Conservation (phyloP, 2,797 vertebrate genomes). For the Capromys pilorides region DNA sequence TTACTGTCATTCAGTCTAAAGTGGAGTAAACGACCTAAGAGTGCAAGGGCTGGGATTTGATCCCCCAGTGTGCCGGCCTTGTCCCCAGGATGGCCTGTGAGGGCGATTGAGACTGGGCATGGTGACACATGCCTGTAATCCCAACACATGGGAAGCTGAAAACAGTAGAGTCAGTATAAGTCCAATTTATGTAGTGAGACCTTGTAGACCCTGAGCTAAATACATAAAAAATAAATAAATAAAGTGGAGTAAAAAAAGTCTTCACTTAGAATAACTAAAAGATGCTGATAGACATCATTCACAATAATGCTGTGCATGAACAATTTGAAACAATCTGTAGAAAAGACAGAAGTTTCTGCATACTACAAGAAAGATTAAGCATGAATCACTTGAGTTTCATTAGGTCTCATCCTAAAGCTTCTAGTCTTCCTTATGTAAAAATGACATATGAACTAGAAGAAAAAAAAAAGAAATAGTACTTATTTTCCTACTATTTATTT, state of each 20-base stretch:
- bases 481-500: slow-evolving; percentile 45
- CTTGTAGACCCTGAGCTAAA: too few relatives aligned
- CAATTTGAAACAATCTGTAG: background rate
- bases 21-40: background rate
- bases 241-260: background rate
- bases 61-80: too few relatives aligned
- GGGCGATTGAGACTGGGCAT: too few relatives aligned
- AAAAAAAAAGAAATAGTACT: background rate
- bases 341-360: background rate
- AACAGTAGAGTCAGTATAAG: too few relatives aligned
- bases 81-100: too few relatives aligned
- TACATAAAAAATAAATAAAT: too few relatives aligned
- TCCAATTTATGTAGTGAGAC: too few relatives aligned
- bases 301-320: background rate
- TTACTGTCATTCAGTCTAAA: background rate
- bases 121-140: too few relatives aligned
- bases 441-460: background rate
- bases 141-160: too few relatives aligned
- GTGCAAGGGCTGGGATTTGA: too few relatives aligned
- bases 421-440: background rate
- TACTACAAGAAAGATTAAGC: background rate
- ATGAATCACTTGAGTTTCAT: background rate
- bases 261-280: slow-evolving; percentile 15
- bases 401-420: background rate
- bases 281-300: background rate